Conservation (phyloP, 2,113 vertebrate genomes). For the Psammodynastes pulverulentus region DNA sequence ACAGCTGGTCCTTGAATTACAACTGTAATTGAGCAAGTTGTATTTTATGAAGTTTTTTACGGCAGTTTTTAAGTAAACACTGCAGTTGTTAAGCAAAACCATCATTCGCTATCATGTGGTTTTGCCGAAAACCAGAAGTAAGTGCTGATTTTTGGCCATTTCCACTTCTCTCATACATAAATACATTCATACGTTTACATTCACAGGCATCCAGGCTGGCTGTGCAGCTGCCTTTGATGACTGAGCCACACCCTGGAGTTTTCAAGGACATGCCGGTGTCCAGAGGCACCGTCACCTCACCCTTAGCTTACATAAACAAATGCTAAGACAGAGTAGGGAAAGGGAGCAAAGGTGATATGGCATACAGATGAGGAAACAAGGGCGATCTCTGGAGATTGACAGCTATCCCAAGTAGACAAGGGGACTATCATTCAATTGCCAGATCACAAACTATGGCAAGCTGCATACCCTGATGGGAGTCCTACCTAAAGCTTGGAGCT, state of each 20-base stretch:
- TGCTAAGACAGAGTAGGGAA: background rate
- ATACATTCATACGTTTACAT: background rate
- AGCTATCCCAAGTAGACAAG: background rate
- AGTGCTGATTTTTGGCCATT: background rate
- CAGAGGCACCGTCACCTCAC: background rate
- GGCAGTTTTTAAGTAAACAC: background rate
- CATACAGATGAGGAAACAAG: background rate
- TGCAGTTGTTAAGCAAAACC: background rate
- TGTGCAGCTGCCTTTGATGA: background rate
- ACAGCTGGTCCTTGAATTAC: background rate
- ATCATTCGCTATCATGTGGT: background rate
- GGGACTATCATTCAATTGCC: background rate
- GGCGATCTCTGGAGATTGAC: background rate
- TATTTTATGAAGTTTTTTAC: background rate
- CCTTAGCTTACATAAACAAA: background rate
- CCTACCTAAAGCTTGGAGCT: background rate
- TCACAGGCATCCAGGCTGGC: background rate
- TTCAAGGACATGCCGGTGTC: background rate
- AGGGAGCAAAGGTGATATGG: background rate
- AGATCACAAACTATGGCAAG: background rate
- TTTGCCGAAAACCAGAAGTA: background rate
- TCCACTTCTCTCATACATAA: background rate
- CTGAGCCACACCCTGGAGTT: background rate
- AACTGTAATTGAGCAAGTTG: background rate
- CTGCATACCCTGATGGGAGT: background rate